phyloP scores from a whole-genome alignment of 2,888 invertebrate species.

The Margaritifera margaritifera region DNA sequence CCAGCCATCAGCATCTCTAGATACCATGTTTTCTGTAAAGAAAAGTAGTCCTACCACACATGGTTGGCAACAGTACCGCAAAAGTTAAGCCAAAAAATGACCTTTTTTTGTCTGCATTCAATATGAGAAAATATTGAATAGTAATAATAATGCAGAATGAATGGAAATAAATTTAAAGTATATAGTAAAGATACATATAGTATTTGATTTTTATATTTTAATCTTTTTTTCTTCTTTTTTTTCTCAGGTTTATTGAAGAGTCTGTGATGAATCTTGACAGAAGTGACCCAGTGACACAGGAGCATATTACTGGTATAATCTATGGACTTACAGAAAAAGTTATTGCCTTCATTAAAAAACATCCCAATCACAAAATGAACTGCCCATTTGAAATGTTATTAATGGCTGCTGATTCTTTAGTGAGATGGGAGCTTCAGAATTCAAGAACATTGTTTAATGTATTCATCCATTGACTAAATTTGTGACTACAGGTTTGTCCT shows the following conservation, averaged over 20 bases:
- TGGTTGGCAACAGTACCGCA: no score
- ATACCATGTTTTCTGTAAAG: no score
- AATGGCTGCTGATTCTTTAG: conserved; percentile 77
- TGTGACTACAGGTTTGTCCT: no score
- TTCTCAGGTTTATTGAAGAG: conserved; percentile 86
- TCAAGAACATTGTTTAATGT: no score
- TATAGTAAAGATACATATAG: background rate
- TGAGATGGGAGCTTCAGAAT: conserved; percentile 14
- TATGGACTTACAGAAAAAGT: conserved; percentile 85
- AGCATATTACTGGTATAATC: conserved; percentile 87
- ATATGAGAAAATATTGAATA: no score
- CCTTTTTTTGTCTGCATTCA: no score
- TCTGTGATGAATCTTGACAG: conserved; percentile 88
- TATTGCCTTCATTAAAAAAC: conserved; percentile 79
- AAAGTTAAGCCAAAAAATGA: no score
- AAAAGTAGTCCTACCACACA: no score
- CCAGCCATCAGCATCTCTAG: no score
- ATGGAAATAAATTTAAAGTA: background rate
- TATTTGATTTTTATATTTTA: background rate
- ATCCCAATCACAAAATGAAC: conserved; percentile 80
- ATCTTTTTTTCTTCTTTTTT: conserved; percentile 1
- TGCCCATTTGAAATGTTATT: conserved; percentile 82
- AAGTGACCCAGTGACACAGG: conserved; percentile 84
- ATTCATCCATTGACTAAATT: no score
- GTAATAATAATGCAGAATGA: no score